Evolutionary conservation across 2,113 vertebrate species (phyloP).

Genomic region (Nothocercus julius): DNA sequence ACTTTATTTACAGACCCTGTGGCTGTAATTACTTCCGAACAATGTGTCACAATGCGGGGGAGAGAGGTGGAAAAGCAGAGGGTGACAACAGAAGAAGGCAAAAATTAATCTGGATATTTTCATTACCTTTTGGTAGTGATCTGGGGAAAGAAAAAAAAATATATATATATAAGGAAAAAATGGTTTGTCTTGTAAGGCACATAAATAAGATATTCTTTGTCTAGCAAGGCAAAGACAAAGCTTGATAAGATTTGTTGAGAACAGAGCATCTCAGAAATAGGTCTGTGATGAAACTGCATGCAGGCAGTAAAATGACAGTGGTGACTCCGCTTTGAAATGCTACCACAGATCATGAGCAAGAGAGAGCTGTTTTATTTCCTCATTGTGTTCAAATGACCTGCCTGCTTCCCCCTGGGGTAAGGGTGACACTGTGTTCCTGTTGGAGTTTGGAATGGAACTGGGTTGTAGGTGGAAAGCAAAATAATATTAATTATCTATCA

Average conservation of each 20-base stretch:
- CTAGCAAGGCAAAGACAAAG: neutral
- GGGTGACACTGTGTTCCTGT: neutral
- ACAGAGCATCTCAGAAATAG: neutral
- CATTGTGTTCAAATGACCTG: neutral
- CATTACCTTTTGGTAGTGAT: neutral
- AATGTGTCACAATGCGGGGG: neutral
- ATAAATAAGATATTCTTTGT: neutral
- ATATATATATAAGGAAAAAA: neutral
- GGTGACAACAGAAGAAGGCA: neutral
- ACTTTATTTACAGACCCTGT: neutral
- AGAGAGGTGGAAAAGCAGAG: neutral
- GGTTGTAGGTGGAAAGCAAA: neutral
- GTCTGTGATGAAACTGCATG: neutral
- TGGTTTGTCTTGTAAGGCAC: neutral
- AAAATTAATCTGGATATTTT: slow-evolving; percentile 19
- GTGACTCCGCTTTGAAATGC: neutral
- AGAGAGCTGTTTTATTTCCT: neutral
- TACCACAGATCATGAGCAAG: neutral
- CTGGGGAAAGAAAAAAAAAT: neutral
- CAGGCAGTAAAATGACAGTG: neutral
- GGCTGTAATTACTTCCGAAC: neutral
- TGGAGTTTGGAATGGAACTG: neutral
- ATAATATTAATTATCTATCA: neutral
- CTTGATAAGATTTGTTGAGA: neutral
- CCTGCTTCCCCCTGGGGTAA: neutral